Conservation (phyloP, 1,140 invertebrate species). For the Rhizoglyphus robini region DNA sequence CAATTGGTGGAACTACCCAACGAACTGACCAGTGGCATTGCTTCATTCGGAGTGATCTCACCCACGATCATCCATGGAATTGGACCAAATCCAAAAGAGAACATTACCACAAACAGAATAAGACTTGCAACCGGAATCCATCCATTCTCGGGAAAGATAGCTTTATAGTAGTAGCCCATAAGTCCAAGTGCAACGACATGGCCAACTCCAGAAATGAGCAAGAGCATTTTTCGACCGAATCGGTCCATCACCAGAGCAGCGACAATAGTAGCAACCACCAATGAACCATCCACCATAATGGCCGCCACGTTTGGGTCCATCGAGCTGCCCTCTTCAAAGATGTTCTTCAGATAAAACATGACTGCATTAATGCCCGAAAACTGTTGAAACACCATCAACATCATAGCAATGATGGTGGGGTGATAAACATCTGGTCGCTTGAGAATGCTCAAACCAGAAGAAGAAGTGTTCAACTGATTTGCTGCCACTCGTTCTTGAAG, state of each 20-base stretch:
- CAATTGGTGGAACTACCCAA: constrained; percentile 74
- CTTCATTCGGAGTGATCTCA: constrained; percentile 33
- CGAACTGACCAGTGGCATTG: constrained; percentile 41
- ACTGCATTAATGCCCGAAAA: constrained; percentile 81
- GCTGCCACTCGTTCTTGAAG: background rate
- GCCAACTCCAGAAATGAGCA: constrained; percentile 52
- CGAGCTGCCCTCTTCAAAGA: constrained; percentile 56
- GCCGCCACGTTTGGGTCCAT: constrained; percentile 46
- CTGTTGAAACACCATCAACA: constrained; percentile 87
- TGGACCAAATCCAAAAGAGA: constrained; percentile 58
- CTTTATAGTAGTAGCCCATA: constrained; percentile 40
- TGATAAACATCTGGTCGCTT: constrained; percentile 52
- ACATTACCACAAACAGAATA: constrained; percentile 44
- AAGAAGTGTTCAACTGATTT: background rate
- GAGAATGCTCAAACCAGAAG: constrained; percentile 13
- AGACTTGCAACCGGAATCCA: constrained; percentile 42
- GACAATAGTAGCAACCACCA: constrained; percentile 70
- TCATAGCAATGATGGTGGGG: constrained; percentile 60
- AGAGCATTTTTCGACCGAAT: constrained; percentile 63
- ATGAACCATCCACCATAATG: constrained; percentile 72
- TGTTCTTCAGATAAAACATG: constrained; percentile 75
- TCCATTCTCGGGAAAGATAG: constrained; percentile 12
- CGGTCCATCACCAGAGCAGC: constrained; percentile 66
- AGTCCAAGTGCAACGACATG: constrained; percentile 44
- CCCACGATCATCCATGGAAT: constrained; percentile 68